Percentiles rank a stretch among this genome's conserved stretches.
Conservation (phyloP, 2,113 vertebrate genomes). For the Labeo rohita region DNA sequence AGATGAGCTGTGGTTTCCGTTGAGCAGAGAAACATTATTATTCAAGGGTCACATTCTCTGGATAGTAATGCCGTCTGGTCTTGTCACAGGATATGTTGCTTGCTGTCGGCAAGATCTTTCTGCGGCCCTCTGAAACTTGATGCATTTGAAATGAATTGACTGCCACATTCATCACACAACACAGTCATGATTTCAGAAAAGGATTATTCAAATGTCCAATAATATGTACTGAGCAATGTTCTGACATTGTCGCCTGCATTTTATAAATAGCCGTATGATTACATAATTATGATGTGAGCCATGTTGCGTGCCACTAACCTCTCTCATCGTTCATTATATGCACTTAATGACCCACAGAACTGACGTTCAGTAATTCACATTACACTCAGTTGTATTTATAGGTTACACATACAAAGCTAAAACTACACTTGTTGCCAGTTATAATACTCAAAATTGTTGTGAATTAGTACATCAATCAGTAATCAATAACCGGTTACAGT, state of each 20-base stretch:
- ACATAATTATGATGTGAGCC: constrained; percentile 15
- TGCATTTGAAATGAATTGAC: neutral
- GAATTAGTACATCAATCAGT: neutral
- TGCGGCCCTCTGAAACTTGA: neutral
- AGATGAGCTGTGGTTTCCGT: neutral
- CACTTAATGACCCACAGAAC: neutral
- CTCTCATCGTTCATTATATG: neutral
- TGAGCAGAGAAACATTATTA: constrained; percentile 12
- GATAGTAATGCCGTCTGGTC: neutral
- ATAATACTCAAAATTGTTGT: neutral
- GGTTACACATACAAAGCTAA: no score
- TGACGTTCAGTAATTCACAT: constrained; percentile 5
- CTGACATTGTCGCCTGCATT: neutral
- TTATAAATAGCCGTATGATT: constrained; percentile 10
- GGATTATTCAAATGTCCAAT: constrained; percentile 4
- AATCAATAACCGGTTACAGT: neutral
- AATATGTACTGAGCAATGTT: neutral
- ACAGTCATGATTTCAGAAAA: neutral
- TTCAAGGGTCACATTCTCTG: constrained; percentile 25
- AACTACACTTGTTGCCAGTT: neutral
- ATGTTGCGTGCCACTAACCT: neutral
- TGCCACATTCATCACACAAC: neutral
- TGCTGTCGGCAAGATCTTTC: constrained; percentile 1
- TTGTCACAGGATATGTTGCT: constrained; percentile 8
- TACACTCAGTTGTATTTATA: neutral